Evolutionary conservation across 37 sponge, comb jelly and placozoan species (phyloP), one percentile per base, ranked within the genome.

Genomic region (Hormiphora californensis): DNA sequence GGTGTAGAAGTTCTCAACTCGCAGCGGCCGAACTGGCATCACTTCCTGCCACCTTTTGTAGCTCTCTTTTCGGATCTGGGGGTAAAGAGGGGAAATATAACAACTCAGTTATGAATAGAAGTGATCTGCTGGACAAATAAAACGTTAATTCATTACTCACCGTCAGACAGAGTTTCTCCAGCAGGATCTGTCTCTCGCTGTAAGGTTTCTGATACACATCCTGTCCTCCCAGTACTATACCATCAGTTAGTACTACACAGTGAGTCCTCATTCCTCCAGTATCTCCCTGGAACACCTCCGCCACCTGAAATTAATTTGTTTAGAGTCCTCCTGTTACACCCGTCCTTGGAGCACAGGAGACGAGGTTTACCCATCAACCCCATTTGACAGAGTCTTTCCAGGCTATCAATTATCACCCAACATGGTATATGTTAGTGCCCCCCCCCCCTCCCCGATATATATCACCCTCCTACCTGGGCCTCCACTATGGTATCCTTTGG

Each of bases 201-300:
- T 73, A 73, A 7, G 81, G 81, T 36, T 73, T 73, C 44, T 73
- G 81, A 28, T 73, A 73, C 7, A 73, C 43, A 25, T 73, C 81
- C 81, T 73, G 81, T 40, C 81, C 81, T 9, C 81, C 81, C 12
- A 73, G 40, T 0, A 73, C 81, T 25, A 73, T 73, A n/a, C 81
- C 81, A 19, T 73, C 81, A 39, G 81, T 73, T 11, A 73, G 9
- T 8, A 73, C 81, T 28, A 73, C 36, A 7, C 17, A 36, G 81
- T 73, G 25, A 4, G 81, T 73, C 46, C 81, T 73, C 81, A 73
- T 37, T 11, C 81, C 81, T 22, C 81, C 43, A 46, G 40, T 73
- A 25, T 73, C 81, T 43, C 81, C 81, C 28, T n/a, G 17, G 38
- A 73, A 73, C 46, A 73, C 81, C 22, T 73, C 81, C 38, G 81